These are phyloP conservation scores for Emydoidea blandingii DNA, from an alignment of 2,797 vertebrate species.

Conservation along the genomic window DNA sequence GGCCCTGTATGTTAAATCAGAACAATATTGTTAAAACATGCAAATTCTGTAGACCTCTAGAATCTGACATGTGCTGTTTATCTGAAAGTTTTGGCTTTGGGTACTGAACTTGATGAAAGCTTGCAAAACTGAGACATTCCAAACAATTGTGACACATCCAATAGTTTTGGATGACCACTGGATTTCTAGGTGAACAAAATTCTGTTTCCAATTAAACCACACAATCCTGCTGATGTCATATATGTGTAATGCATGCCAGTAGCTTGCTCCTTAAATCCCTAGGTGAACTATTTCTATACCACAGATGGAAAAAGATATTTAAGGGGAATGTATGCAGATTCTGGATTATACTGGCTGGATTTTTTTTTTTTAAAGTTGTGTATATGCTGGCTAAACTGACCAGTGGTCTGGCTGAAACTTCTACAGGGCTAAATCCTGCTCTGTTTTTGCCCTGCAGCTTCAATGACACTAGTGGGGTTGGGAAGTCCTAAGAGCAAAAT, in stretches of 20 bases:
- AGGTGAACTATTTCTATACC: not conserved
- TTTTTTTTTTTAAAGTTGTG: too few species aligned
- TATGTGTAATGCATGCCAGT: not conserved
- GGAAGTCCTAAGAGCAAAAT: not conserved
- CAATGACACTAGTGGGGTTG: not conserved
- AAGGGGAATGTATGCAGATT: not conserved
- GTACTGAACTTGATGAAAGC: not conserved
- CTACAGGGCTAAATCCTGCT: not conserved
- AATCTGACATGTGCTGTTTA: constrained; percentile 12
- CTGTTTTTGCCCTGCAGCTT: not conserved
- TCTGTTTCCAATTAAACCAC: constrained; percentile 26
- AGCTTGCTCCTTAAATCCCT: not conserved
- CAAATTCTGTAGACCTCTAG: not conserved
- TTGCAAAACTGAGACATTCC: not conserved
- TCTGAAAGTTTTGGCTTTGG: not conserved
- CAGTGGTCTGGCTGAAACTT: not conserved
- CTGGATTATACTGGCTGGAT: not conserved
- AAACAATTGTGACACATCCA: constrained; percentile 4
- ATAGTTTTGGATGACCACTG: not conserved
- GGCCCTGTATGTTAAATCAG: not conserved
- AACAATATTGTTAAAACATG: not conserved
- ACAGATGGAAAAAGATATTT: not conserved
- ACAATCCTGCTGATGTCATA: not conserved
- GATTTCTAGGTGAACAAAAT: constrained; percentile 8
- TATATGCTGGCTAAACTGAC: not conserved